Evolutionary conservation across 2,888 invertebrate species (phyloP).

Genomic region (Fragum whitleyi): DNA sequence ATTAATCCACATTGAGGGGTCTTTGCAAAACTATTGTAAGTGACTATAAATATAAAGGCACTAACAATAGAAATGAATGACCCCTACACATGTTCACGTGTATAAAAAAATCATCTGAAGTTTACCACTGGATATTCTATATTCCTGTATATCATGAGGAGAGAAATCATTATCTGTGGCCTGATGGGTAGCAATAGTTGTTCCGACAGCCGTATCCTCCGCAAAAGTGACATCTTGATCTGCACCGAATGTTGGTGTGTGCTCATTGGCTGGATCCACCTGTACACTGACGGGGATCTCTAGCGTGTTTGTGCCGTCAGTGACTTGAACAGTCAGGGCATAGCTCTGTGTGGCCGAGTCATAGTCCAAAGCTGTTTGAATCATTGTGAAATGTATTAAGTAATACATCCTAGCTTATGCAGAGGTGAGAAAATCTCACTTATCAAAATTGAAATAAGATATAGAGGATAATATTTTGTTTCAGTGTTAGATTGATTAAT

Average conservation of each 20-base stretch:
- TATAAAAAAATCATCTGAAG: no score
- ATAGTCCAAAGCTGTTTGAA: constrained; percentile 70
- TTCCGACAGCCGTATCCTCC: constrained; percentile 68
- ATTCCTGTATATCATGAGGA: constrained; percentile 59
- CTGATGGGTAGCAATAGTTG: constrained; percentile 64
- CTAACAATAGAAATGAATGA: no score
- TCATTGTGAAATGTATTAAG: no score
- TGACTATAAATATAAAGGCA: no score
- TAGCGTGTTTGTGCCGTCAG: constrained; percentile 65
- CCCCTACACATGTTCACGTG: no score
- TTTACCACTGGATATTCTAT: constrained; percentile 35
- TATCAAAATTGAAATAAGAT: no score
- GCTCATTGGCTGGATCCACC: constrained; percentile 75
- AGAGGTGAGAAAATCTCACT: no score
- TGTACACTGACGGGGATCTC: constrained; percentile 64
- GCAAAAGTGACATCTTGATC: constrained; percentile 43
- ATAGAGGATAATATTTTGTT: no score
- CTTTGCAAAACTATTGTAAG: no score
- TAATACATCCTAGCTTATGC: no score
- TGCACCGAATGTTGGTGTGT: constrained; percentile 68
- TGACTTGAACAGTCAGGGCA: constrained; percentile 64
- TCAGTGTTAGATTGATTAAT: no score
- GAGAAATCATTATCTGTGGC: constrained; percentile 69
- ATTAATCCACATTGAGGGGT: no score
- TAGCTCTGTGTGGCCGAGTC: constrained; percentile 71